Evolutionary conservation across 1,140 invertebrate species (phyloP).

Genomic region (Pogonomyrmex barbatus): DNA sequence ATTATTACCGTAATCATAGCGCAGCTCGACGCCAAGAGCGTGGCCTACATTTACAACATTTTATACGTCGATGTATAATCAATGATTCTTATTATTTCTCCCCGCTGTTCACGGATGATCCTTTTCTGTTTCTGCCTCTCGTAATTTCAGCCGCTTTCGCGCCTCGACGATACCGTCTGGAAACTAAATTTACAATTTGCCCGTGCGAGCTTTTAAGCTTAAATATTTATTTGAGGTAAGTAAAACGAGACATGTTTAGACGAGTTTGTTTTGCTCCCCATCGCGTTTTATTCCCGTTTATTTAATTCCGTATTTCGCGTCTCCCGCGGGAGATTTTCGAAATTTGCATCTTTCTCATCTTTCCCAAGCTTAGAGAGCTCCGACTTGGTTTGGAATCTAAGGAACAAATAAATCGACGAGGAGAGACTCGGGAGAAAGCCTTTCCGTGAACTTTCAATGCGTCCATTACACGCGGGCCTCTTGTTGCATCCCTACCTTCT

Average conservation of each 20-base stretch:
- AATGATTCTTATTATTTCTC: constrained; percentile 62
- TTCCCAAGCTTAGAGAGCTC: not conserved
- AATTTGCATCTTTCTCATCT: not conserved
- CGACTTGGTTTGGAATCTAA: not conserved
- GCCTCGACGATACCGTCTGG: not conserved
- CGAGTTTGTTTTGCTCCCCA: not conserved
- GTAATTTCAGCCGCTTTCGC: constrained; percentile 13
- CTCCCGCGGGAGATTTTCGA: not conserved
- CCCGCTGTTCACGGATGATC: not conserved
- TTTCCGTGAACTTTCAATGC: constrained; percentile 45
- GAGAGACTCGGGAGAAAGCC: constrained; percentile 28
- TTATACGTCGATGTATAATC: constrained; percentile 55
- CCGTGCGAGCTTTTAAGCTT: not conserved
- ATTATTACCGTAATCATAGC: constrained; percentile 74
- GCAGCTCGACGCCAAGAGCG: constrained; percentile 30
- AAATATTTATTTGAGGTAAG: constrained; percentile 6
- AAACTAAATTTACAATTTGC: constrained; percentile 19
- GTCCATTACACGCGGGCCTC: constrained; percentile 21
- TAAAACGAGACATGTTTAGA: not conserved
- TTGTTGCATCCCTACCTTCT: constrained; percentile 39
- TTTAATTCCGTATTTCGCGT: not conserved
- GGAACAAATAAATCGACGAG: not conserved
- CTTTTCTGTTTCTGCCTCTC: constrained; percentile 15
- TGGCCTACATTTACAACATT: constrained; percentile 60
- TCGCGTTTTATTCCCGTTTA: not conserved